Evolutionary conservation across 1,140 invertebrate genomes (phyloP), one percentile per base, ranked within the genome.

Genomic region (Zaprionus ghesquierei): DNA sequence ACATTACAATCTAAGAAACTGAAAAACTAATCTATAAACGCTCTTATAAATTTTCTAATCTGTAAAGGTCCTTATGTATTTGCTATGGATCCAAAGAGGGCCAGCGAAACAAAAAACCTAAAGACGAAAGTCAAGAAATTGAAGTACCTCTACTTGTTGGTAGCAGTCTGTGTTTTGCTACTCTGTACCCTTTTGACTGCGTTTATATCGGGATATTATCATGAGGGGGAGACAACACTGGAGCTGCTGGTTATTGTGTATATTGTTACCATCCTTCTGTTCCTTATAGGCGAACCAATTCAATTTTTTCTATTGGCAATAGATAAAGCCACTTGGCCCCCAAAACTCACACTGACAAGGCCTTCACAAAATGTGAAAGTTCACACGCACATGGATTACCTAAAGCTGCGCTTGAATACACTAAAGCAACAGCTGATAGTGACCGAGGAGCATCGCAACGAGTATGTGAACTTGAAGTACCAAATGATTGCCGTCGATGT

Each of bases 401-500:
- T 90, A 0, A 70, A 71, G 10, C 33, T 82, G 20, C 54, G 58
- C 0, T 22, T 89, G 1, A 44, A 29, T 8, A 69, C 51, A 5
- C 10, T 78, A 18, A 58, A 62, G 5, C 61, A 70, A 4, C 46
- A 89, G 35, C 38, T 89, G n/a, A 0, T 73, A 12, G 33, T 78
- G 9, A 68, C 79, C 3, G 41, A 72, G 12, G 41, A 59, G 1
- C 85, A 91, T 60, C 71, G 75, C 10, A 65, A 86, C 22, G 89
- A 91, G 64, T 5, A 5, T 13, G 27, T 90, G 0, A 91, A 91
- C 46, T 18, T 81, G n/a, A 68, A 62, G 25, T 91, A 76, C 25
- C 70, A 78, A 13, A 6, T 41, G 4, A 77, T 84, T n/a, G 51
- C 73, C 1, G 1, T 41, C 0, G 89, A 91, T 18, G 38, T 91